Base-by-base conservation (phyloP, 2,888 invertebrate genomes). In the Deilephila porcellus region DNA sequence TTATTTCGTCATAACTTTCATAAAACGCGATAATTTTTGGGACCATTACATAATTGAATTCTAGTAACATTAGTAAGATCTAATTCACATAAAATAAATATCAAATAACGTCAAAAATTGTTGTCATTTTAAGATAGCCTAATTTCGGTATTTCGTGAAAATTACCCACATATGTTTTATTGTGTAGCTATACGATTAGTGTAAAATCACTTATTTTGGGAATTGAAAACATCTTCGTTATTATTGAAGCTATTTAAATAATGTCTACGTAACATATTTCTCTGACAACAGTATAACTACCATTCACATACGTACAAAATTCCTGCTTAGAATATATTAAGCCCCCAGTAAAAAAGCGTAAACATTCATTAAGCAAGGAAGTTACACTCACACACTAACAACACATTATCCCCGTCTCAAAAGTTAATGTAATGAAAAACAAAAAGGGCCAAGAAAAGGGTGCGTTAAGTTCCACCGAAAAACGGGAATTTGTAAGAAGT, bases 401-500 rank as follows among this genome's bases (percentile, higher is more conserved):
- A 88, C 90, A 90, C 91, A 93, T 93, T 92, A 93, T 90, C 89
- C 90, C 88, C 87, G 89, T 87, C 92, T 94, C 93, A 93, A 91
- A 94, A 94, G 93, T 94, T 94, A 94, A 94, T 94, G 94, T 93
- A 94, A 94, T 94, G 94, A 94, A 94, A 94, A 94, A 94, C 94
- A 94, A 94, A 94, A 94, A 94, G 94, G 93, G 92, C 93, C 93
- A 94, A 94, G 94, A 93, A 94, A 93, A 94, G 94, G 94, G 94
- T 94, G 93, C 93, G 93, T 90, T 92, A 94, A 92, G 94, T 93
- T 93, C 93, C 90, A 88, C 92, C 94, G 93, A 94, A 94, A 94
- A 94, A 94, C 94, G 94, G 91, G 93, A 94, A 93, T 94, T 94
- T 91, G 93, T 94, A 94, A 94, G 94, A 94, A 93, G 92, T 89